phyloP scores from a whole-genome alignment of 2,797 vertebrate species.

The Perodicticus potto region DNA sequence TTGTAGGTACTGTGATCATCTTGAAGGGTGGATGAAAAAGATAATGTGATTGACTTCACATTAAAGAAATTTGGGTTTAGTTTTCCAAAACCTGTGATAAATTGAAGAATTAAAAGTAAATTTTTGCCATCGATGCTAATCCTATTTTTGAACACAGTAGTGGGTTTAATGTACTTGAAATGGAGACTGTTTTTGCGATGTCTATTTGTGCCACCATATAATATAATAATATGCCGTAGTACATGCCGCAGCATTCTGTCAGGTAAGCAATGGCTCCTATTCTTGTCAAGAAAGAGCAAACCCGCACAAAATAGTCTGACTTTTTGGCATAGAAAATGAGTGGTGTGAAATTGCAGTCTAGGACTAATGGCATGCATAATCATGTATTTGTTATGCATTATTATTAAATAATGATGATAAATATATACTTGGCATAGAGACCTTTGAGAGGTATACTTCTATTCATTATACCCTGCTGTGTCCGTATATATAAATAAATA shows the following conservation, averaged over 20 bases:
- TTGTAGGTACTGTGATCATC: conserved; percentile 69
- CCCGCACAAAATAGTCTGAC: conserved; percentile 83
- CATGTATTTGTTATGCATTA: conserved; percentile 77
- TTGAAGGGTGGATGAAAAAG: conserved; percentile 72
- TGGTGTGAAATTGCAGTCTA: conserved; percentile 82
- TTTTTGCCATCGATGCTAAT: conserved; percentile 74
- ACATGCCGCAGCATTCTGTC: conserved; percentile 83
- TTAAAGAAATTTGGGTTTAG: conserved; percentile 69
- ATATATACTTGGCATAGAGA: conserved; percentile 77
- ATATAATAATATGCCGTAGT: conserved; percentile 84
- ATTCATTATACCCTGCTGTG: conserved; percentile 71
- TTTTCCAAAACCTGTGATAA: conserved; percentile 75
- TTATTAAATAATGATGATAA: conserved; percentile 66
- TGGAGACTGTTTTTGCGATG: conserved; percentile 82
- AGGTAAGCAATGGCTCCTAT: conserved; percentile 85
- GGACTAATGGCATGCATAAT: conserved; percentile 82
- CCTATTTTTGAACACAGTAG: conserved; percentile 78
- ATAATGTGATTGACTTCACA: conserved; percentile 76
- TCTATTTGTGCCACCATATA: conserved; percentile 83
- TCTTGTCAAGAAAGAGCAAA: conserved; percentile 85
- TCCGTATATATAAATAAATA: not conserved
- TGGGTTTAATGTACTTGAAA: conserved; percentile 80
- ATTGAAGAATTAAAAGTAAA: conserved; percentile 73
- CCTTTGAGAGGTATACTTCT: conserved; percentile 84
- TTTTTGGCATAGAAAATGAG: conserved; percentile 82